Conservation (phyloP, 2,113 vertebrate genomes). For the Monarcha castaneiventris region DNA sequence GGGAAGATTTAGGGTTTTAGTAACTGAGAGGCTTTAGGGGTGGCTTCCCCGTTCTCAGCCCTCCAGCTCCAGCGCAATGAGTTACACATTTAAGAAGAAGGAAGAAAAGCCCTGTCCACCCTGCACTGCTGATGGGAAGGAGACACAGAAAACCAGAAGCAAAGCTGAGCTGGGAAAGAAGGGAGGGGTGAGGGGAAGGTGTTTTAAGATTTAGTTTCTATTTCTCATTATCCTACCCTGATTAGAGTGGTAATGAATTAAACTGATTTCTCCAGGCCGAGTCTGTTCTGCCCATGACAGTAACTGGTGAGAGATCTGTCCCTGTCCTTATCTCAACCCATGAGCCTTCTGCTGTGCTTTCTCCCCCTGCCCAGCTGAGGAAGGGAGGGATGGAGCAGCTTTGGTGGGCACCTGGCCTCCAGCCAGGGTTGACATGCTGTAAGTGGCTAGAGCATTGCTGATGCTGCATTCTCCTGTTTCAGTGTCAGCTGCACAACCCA, state of each 20-base stretch:
- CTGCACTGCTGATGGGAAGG: neutral
- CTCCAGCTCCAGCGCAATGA: neutral
- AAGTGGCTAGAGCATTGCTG: neutral
- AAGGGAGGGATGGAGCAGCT: neutral
- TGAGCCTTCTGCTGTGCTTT: neutral
- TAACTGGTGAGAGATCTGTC: neutral
- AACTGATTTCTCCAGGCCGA: neutral
- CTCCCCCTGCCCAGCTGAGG: neutral
- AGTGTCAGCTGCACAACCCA: neutral
- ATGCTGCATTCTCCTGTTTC: neutral
- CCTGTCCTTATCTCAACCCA: neutral
- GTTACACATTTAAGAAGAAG: neutral
- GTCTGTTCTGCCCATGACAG: neutral
- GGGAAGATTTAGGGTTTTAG: neutral
- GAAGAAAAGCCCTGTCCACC: neutral
- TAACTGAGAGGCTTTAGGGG: neutral
- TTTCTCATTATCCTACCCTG: neutral
- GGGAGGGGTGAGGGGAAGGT: neutral
- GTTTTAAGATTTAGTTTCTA: neutral
- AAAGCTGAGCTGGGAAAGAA: neutral
- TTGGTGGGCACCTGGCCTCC: neutral
- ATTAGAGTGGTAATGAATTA: neutral
- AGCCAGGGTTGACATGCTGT: rapidly evolving
- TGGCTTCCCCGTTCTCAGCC: neutral
- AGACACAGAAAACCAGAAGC: neutral